These are phyloP conservation scores for Drosophila paulistorum DNA, from an alignment of 1,140 invertebrate genomes.

Conservation along the genomic window DNA sequence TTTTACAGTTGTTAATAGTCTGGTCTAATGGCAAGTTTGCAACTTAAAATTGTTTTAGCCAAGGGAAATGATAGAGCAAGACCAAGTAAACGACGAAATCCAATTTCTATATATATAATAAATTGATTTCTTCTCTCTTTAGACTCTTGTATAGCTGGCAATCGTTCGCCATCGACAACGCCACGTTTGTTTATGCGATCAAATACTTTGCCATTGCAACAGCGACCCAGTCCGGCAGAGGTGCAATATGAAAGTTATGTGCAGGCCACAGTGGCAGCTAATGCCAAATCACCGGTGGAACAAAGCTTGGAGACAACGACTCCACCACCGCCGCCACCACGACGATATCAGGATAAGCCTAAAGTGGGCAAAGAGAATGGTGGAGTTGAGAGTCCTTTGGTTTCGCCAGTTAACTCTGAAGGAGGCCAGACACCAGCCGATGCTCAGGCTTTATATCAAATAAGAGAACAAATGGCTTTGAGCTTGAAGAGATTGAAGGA, in stretches of 20 bases:
- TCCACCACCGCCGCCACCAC: constrained; percentile 67
- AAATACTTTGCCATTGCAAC: constrained; percentile 69
- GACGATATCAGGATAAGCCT: constrained; percentile 56
- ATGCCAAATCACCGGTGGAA: constrained; percentile 79
- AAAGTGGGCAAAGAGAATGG: constrained; percentile 46
- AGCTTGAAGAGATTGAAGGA: constrained; percentile 91
- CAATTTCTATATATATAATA: neutral
- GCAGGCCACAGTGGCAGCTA: constrained; percentile 76
- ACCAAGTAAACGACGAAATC: neutral
- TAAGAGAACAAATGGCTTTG: constrained; percentile 86
- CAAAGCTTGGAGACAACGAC: constrained; percentile 46
- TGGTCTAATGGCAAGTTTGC: constrained; percentile 69
- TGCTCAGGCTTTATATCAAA: constrained; percentile 72
- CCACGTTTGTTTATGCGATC: constrained; percentile 62
- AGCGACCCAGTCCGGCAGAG: constrained; percentile 72
- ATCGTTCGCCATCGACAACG: constrained; percentile 66
- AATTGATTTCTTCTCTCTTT: neutral
- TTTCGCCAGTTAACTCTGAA: constrained; percentile 59
- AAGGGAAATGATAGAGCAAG: constrained; percentile 44
- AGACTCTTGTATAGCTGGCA: constrained; percentile 78
- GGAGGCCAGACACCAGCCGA: constrained; percentile 53
- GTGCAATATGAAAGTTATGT: constrained; percentile 81
- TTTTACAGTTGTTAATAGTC: constrained; percentile 45
- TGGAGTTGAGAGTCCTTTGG: constrained; percentile 36
- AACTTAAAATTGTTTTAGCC: constrained; percentile 71